Base-by-base conservation (phyloP, 2,797 vertebrate species). In the Coreius guichenoti region DNA sequence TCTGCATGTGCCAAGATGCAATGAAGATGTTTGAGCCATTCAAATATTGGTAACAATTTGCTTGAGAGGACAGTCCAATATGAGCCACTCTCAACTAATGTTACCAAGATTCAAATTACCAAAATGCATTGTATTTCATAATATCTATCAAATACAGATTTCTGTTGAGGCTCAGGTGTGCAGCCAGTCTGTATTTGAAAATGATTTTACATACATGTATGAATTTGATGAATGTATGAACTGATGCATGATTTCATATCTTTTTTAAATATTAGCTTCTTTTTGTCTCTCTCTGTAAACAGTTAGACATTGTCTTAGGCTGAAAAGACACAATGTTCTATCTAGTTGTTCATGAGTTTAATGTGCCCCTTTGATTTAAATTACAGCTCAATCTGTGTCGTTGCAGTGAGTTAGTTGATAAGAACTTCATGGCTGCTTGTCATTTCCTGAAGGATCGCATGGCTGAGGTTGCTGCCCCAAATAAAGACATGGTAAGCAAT, bases 351-450 rank as follows among this genome's bases (percentile, higher is more conserved):
- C n/a, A 63, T 61, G 4, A 74, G 67, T 81, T 70, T 72, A 56
- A 70, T 43, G 12, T 73, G 49, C 51, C 33, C 51, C n/a, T 82
- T 61, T 89, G 72, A 79, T 74, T 61, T 79, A 31, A 69, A 86
- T 78, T 82, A 63, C 21, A 78, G 72, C 74, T 69, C 65, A 68
- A 39, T 81, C 36, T 89, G 36, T 90, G 31, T 81, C 85, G 43
- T 92, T 92, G 87, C 90, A 99, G 98, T 92, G 96, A 89, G 91
- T 93, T 95, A 84, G 96, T 97, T 36, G 95, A 98, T 0, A 95
- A 97, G 89, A 95, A 93, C 75, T 99, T 99, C 90, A 96, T 98
- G 65, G 94, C 93, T 0, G 95, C 94, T n/a, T 99, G 98, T 90
- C 90, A 93, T 83, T 95, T 96, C 54, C 92, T 99, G 81, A 97